Evolutionary conservation across 2,797 vertebrate species (phyloP).

Genomic region (Champsocephalus esox): DNA sequence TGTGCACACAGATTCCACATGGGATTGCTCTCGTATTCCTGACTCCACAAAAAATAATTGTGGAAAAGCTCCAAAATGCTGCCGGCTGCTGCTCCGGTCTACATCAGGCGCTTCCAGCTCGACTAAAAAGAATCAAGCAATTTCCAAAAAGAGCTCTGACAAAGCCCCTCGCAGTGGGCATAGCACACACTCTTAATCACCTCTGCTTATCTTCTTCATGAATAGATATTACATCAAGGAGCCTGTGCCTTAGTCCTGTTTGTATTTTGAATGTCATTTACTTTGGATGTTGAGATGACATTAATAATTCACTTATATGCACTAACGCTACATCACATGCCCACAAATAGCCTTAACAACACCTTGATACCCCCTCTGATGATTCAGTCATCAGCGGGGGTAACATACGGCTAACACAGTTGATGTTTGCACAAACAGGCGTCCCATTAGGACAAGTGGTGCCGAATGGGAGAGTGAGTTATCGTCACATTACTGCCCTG

Average conservation of each 20-base stretch:
- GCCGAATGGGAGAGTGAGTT: constrained; percentile 76
- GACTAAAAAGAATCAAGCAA: constrained; percentile 36
- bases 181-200: constrained; percentile 65
- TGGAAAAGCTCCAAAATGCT: constrained; percentile 44
- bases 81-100: constrained; percentile 19
- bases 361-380: constrained; percentile 56
- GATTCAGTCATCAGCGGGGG: constrained; percentile 56
- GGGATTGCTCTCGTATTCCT: constrained; percentile 56
- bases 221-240: constrained; percentile 82
- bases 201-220: constrained; percentile 77
- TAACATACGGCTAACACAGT: constrained; percentile 65
- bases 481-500: constrained; percentile 76
- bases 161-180: constrained; percentile 50
- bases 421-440: constrained; percentile 78
- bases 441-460: constrained; percentile 79
- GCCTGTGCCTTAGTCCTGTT: constrained; percentile 59
- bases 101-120: constrained; percentile 36
- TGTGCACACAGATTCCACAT: constrained; percentile 14
- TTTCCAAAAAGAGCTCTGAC: constrained; percentile 55
- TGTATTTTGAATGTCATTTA: constrained; percentile 72
- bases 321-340: constrained; percentile 15
- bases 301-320: constrained; percentile 64
- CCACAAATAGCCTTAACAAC: constrained; percentile 43
- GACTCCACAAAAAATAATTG: constrained; percentile 57
- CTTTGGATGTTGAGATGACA: constrained; percentile 66